These are phyloP conservation scores for Nephrocerus scutellatus DNA, from an alignment of 2,888 invertebrate genomes.

Conservation along the genomic window DNA sequence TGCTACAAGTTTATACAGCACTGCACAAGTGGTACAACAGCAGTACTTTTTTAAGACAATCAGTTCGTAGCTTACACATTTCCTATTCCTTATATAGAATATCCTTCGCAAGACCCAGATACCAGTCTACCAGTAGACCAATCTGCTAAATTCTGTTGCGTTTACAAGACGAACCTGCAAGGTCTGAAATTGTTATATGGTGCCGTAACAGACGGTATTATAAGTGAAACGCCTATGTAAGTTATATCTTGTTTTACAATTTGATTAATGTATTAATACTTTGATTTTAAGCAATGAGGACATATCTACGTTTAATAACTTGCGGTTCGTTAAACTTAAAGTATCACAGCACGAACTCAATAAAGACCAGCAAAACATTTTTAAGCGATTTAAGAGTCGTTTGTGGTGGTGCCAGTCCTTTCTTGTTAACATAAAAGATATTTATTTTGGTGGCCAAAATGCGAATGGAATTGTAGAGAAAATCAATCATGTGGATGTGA, in stretches of 20 bases:
- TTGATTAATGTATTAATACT: no score
- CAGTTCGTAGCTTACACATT: no score
- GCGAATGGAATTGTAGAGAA: constrained; percentile 59
- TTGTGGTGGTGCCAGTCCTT: constrained; percentile 80
- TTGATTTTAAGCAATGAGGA: background rate
- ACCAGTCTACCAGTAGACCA: constrained; percentile 56
- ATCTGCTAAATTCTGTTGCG: constrained; percentile 59
- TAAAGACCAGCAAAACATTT: constrained; percentile 53
- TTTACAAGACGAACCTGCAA: constrained; percentile 56
- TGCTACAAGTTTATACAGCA: constrained; percentile 75
- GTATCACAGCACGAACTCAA: constrained; percentile 55
- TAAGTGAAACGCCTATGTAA: constrained; percentile 27
- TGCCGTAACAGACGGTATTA: constrained; percentile 69
- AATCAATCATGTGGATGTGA: constrained; percentile 51
- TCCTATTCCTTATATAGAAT: no score
- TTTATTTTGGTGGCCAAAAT: constrained; percentile 66
- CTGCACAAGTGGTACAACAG: constrained; percentile 57
- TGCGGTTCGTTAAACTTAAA: constrained; percentile 64
- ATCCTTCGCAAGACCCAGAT: constrained; percentile 31
- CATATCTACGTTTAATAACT: constrained; percentile 23
- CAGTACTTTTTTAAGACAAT: no score
- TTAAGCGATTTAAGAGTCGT: constrained; percentile 50
- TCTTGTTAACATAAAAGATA: constrained; percentile 59
- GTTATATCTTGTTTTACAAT: no score
- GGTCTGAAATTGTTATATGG: constrained; percentile 56